These are phyloP conservation scores for Eupithecia pulchellata DNA, from an alignment of 2,888 invertebrate genomes.

Conservation along the genomic window DNA sequence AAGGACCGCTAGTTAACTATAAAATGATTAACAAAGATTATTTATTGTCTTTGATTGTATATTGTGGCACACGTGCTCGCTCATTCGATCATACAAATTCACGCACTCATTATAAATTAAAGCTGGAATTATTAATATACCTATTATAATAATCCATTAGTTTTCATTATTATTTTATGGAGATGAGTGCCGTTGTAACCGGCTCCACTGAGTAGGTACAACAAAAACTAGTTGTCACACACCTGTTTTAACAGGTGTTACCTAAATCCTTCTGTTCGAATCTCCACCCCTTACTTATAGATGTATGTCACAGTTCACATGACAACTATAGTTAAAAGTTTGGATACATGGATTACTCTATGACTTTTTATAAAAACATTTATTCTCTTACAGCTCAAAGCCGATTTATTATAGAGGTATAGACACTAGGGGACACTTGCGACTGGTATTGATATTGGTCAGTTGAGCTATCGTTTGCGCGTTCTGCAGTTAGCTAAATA, in stretches of 20 bases:
- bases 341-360: background rate
- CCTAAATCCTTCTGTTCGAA: background rate
- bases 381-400: no score
- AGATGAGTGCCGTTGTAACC: constrained; percentile 34
- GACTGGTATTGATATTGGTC: no score
- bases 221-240: constrained; percentile 30
- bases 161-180: constrained; percentile 39
- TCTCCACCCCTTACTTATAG: background rate
- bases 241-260: constrained; percentile 36
- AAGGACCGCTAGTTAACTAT: no score
- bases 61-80: constrained; percentile 10
- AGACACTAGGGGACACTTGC: no score
- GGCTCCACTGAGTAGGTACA: constrained; percentile 25
- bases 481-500: no score
- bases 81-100: no score
- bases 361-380: no score
- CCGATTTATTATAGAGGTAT: no score
- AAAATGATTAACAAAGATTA: no score
- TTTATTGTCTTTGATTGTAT: background rate
- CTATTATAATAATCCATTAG: constrained; percentile 23
- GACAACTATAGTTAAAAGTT: background rate
- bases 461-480: no score
- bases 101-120: constrained; percentile 4
- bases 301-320: background rate
- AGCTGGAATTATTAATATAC: background rate